phyloP scores from a whole-genome alignment of 2,113 vertebrate species.

The Ginglymostoma cirratum region DNA sequence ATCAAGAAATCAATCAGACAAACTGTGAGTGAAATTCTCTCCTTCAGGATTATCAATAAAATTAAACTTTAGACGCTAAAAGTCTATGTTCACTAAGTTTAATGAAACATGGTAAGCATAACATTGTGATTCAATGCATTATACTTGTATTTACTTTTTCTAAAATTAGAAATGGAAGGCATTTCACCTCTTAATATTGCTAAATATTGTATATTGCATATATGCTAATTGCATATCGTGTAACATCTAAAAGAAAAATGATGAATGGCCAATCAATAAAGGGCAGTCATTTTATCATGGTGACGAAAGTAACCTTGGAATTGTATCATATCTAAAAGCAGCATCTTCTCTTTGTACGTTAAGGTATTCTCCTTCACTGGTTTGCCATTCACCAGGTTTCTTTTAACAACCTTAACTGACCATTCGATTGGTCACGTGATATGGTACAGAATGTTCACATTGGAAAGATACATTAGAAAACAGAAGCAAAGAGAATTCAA shows the following conservation, averaged over 20 bases:
- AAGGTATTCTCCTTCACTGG: background rate
- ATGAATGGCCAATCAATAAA: background rate
- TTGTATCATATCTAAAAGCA: background rate
- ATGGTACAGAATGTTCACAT: background rate
- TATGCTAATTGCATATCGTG: background rate
- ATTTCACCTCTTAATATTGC: background rate
- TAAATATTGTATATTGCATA: too few relatives aligned
- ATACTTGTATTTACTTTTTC: background rate
- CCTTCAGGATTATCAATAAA: background rate
- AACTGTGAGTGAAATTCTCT: background rate
- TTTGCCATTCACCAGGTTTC: background rate
- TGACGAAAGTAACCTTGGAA: background rate
- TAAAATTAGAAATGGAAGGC: background rate
- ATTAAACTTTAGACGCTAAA: background rate
- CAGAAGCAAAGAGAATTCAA: background rate
- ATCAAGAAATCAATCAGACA: background rate
- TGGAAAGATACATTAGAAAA: background rate
- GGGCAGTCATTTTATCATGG: background rate
- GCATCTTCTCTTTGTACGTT: background rate
- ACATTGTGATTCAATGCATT: background rate
- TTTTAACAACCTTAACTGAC: background rate
- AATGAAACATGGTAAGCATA: background rate
- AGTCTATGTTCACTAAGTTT: background rate
- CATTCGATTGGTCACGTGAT: background rate
- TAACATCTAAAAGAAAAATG: background rate